Evolutionary conservation across 2,888 invertebrate species (phyloP).

Genomic region (Drosophila mimica): DNA sequence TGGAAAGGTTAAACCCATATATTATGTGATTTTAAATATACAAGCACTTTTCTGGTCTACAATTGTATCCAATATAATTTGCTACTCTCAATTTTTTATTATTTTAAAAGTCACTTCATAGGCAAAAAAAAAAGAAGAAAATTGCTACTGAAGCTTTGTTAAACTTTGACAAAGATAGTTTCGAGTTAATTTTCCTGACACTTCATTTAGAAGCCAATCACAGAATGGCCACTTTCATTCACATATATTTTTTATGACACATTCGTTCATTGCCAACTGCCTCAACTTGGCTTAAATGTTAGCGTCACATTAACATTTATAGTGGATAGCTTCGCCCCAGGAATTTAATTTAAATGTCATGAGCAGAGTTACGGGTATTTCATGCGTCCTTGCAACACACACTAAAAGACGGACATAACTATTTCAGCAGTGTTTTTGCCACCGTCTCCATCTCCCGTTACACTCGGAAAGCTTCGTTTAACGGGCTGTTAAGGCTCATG

Average conservation of each 20-base stretch:
- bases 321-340: neutral
- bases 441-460: neutral
- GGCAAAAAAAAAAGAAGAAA: fast-evolving
- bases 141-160: neutral
- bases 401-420: constrained; percentile 14
- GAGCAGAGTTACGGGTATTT: constrained; percentile 3
- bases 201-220: neutral
- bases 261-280: neutral
- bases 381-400: neutral
- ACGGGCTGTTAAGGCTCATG: constrained; percentile 63
- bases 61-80: too few species aligned
- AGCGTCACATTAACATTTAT: constrained; percentile 37
- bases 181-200: neutral
- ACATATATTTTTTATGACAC: neutral
- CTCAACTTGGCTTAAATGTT: constrained; percentile 3
- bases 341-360: constrained; percentile 35
- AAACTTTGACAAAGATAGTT: neutral
- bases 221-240: neutral
- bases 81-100: neutral
- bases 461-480: constrained; percentile 32
- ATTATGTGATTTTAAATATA: too few species aligned
- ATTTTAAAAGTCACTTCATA: neutral
- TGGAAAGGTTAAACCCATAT: too few species aligned
- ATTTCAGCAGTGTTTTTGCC: neutral
- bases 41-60: too few species aligned